phyloP scores from a whole-genome alignment of 1,140 invertebrate species.

The Drosophila miranda region DNA sequence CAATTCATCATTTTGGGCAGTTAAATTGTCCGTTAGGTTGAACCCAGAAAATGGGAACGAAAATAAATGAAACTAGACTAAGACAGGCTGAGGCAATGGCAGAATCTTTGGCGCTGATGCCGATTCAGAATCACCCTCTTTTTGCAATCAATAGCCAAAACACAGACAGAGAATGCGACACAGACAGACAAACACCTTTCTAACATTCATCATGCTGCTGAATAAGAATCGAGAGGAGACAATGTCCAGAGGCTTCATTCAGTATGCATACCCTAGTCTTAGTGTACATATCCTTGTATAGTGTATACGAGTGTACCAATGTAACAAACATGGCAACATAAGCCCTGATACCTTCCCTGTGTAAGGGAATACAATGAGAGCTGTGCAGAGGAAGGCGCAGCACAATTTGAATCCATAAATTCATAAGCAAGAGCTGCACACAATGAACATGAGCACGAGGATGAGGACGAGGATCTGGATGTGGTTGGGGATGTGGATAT shows the following conservation, averaged over 20 bases:
- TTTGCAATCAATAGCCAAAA: conserved; percentile 32
- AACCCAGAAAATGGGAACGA: conserved; percentile 1
- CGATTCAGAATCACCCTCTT: conserved; percentile 23
- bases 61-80: conserved; percentile 16
- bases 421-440: conserved; percentile 45
- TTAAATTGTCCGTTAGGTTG: conserved; percentile 9
- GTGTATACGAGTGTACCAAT: too few relatives aligned
- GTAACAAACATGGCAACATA: too few relatives aligned
- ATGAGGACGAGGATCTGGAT: conserved; percentile 16
- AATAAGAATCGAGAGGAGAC: conserved; percentile 1
- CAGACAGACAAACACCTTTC: conserved; percentile 5
- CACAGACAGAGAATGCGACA: conserved; percentile 1
- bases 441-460: conserved; percentile 32
- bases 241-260: conserved; percentile 2
- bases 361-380: conserved; percentile 3
- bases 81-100: not conserved
- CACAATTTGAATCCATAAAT: conserved; percentile 63
- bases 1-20: conserved; percentile 30
- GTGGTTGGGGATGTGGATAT: conserved; percentile 2
- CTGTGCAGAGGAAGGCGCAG: conserved; percentile 7
- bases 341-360: too few relatives aligned
- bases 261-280: too few relatives aligned
- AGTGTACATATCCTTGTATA: too few relatives aligned
- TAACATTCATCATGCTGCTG: not conserved
- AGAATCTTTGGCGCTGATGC: not conserved